phyloP scores from a whole-genome alignment of 2,113 vertebrate genomes.

The Ceyx melanurus region DNA sequence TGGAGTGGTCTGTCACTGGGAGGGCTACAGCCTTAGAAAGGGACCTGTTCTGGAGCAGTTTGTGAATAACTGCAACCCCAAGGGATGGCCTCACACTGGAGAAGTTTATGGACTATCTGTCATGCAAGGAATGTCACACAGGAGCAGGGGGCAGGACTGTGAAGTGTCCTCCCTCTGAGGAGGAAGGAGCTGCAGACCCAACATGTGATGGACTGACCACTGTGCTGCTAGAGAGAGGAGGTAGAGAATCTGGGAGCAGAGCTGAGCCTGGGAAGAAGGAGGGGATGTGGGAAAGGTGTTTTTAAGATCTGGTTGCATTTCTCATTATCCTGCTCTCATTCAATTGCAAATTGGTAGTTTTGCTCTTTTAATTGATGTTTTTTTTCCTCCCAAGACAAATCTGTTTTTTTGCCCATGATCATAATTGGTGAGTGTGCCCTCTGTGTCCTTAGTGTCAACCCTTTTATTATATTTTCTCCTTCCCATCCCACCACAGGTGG shows the following conservation, averaged over 20 bases:
- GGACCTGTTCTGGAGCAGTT: not conserved
- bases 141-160: not conserved
- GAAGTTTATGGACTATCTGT: not conserved
- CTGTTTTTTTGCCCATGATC: not conserved
- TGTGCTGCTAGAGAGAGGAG: not conserved
- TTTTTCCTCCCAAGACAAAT: not conserved
- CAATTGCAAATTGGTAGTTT: not conserved
- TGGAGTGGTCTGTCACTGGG: not conserved
- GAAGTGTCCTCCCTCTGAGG: not conserved
- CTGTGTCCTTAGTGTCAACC: not conserved
- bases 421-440: not conserved
- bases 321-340: not conserved
- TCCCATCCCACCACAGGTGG: not conserved
- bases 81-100: not conserved
- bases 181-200: not conserved
- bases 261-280: not conserved
- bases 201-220: not conserved
- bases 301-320: not conserved
- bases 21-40: not conserved
- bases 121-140: not conserved
- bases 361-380: not conserved
- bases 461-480: not conserved
- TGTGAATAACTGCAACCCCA: not conserved
- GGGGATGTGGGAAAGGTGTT: not conserved
- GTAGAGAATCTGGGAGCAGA: not conserved